A percentile compares a stretch with the other conserved stretches of the same genome.
phyloP scores from a whole-genome alignment of 2,797 vertebrate genomes.

The Lithobates pipiens region DNA sequence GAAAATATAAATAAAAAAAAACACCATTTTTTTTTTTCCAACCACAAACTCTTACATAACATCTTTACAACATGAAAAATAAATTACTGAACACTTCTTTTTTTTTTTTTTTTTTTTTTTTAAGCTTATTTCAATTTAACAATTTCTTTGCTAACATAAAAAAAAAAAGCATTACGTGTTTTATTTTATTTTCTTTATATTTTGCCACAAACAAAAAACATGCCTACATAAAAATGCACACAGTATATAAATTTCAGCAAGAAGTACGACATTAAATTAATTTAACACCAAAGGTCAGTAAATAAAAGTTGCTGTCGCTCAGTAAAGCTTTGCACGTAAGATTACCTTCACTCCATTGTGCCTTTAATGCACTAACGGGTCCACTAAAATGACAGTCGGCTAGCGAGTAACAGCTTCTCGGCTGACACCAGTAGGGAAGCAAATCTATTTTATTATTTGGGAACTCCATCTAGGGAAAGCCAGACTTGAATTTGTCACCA shows the following conservation, averaged over 20 bases:
- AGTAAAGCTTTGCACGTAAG: conserved; percentile 59
- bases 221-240: neutral
- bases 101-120: no score
- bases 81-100: no score
- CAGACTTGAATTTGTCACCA: conserved; percentile 84
- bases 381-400: conserved; percentile 85
- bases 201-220: conserved; percentile 23
- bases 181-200: neutral
- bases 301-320: conserved; percentile 32
- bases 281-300: conserved; percentile 47
- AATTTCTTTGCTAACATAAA: no score
- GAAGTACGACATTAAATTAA: conserved; percentile 28
- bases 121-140: no score
- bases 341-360: conserved; percentile 64
- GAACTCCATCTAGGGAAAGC: conserved; percentile 84
- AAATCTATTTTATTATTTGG: conserved; percentile 89
- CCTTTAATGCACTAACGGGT: conserved; percentile 77
- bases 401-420: conserved; percentile 89
- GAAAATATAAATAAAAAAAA: no score
- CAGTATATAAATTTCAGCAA: conserved; percentile 26
- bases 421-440: conserved; percentile 86
- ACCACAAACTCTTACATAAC: no score
- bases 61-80: no score
- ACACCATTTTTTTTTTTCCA: no score
- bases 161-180: no score